Conservation (phyloP, 1,140 invertebrate species). For the Cardiocondyla obscurior region DNA sequence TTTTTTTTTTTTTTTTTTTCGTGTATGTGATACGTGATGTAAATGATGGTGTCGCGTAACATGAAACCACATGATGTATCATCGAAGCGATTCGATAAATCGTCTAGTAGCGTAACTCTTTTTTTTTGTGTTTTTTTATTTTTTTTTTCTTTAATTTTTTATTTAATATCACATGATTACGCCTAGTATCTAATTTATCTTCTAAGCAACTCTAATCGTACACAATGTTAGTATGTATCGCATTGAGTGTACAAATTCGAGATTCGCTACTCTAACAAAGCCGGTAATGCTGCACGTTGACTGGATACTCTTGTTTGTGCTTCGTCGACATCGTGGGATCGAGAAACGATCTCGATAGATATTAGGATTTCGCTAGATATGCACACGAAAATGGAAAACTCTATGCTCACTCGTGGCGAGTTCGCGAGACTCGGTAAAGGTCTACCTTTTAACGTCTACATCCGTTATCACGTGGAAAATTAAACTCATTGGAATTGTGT, state of each 20-base stretch:
- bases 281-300: slow-evolving; percentile 18
- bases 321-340: slow-evolving; percentile 4
- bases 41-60: slow-evolving; percentile 8
- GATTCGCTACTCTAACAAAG: slow-evolving; percentile 30
- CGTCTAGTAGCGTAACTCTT: slow-evolving; percentile 70
- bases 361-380: background rate
- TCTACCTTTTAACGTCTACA: background rate
- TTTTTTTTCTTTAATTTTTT: background rate
- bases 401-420: background rate
- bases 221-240: slow-evolving; percentile 14
- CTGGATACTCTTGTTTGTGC: slow-evolving; percentile 51
- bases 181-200: slow-evolving; percentile 66
- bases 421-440: background rate
- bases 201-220: slow-evolving; percentile 68
- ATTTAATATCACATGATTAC: slow-evolving; percentile 80
- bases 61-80: slow-evolving; percentile 36
- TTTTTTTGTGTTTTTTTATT: slow-evolving; percentile 1
- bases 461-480: background rate
- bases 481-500: background rate
- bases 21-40: background rate
- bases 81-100: slow-evolving; percentile 73
- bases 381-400: background rate
- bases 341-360: background rate
- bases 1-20: background rate
- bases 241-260: slow-evolving; percentile 29